Conservation (phyloP, 2,888 invertebrate species). For the Cantharis rufa region DNA sequence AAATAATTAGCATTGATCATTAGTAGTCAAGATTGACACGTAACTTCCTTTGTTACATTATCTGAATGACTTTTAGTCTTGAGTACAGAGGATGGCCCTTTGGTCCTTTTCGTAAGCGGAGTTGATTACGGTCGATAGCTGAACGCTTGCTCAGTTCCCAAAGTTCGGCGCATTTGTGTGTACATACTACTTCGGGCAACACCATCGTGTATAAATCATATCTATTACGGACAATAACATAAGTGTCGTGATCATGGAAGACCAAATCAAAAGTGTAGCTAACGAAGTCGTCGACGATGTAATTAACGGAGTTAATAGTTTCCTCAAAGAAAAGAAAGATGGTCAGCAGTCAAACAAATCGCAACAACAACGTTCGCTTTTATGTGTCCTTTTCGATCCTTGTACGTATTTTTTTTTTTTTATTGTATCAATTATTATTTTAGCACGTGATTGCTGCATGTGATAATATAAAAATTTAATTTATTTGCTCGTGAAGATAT, state of each 20-base stretch:
- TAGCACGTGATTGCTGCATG: background rate
- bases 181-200: conserved; percentile 21
- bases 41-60: background rate
- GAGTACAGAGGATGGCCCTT: conserved; percentile 15
- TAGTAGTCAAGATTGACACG: background rate
- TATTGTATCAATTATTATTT: background rate
- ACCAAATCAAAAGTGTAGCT: conserved; percentile 43
- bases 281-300: conserved; percentile 52
- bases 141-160: conserved; percentile 25
- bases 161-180: conserved; percentile 22
- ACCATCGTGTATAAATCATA: conserved; percentile 19
- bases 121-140: conserved; percentile 24
- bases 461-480: background rate
- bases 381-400: conserved; percentile 59
- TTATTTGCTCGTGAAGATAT: background rate
- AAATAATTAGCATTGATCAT: background rate
- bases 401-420: conserved; percentile 52
- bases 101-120: conserved; percentile 23
- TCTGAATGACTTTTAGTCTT: background rate
- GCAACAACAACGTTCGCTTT: conserved; percentile 51
- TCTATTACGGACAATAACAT: background rate
- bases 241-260: conserved; percentile 32
- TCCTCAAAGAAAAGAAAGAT: conserved; percentile 41
- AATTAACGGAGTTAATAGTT: conserved; percentile 47
- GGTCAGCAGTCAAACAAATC: conserved; percentile 34